These are phyloP conservation scores for Lepidochrysops patricia DNA, from an alignment of 2,888 invertebrate genomes.

Conservation along the genomic window DNA sequence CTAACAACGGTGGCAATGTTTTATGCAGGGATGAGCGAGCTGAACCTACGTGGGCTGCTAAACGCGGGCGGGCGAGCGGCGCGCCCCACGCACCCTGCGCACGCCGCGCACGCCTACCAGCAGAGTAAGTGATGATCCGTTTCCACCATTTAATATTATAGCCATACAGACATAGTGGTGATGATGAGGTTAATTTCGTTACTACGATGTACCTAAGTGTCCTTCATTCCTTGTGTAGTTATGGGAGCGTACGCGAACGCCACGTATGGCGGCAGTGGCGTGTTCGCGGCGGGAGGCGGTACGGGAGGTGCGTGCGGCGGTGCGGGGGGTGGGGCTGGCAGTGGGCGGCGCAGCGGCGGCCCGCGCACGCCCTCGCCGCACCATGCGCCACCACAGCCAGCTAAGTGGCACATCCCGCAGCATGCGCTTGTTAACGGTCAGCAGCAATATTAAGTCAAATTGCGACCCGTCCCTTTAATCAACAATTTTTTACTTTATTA, in stretches of 20 bases:
- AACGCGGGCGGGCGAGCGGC: constrained; percentile 41
- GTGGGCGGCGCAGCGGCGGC: constrained; percentile 48
- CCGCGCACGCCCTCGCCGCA: constrained; percentile 63
- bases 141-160: too few species aligned
- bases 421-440: constrained; percentile 59
- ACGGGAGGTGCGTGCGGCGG: constrained; percentile 21
- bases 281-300: constrained; percentile 19
- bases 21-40: constrained; percentile 53
- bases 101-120: constrained; percentile 56
- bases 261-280: constrained; percentile 37
- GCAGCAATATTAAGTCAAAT: too few species aligned
- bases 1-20: not conserved
- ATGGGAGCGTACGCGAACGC: constrained; percentile 48
- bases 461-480: too few species aligned
- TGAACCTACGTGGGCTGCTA: constrained; percentile 66
- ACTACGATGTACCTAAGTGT: too few species aligned
- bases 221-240: too few species aligned
- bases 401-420: constrained; percentile 83
- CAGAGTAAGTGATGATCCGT: constrained; percentile 44
- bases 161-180: not conserved
- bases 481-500: not conserved
- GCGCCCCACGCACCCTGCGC: constrained; percentile 38
- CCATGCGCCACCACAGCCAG: constrained; percentile 33
- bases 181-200: not conserved
- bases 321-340: constrained; percentile 20